These are phyloP conservation scores for Taeniopygia guttata DNA, from an alignment of 2,797 vertebrate species.

Conservation along the genomic window DNA sequence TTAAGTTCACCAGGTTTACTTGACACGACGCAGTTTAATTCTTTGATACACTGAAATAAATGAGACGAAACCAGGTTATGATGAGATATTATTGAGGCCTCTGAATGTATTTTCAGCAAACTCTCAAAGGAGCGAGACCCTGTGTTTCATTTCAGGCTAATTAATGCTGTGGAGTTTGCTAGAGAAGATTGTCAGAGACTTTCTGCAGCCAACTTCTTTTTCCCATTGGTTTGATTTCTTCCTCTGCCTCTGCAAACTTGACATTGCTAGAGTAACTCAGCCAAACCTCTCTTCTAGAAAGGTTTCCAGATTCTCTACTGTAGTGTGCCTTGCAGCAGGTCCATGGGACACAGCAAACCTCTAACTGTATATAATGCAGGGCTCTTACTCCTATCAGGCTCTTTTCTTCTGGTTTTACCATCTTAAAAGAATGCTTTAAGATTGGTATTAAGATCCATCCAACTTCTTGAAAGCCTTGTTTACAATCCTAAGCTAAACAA, in stretches of 20 bases:
- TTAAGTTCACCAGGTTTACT: neutral
- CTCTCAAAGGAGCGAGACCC: conserved; percentile 17
- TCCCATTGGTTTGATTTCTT: neutral
- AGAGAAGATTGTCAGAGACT: conserved; percentile 15
- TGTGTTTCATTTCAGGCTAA: neutral
- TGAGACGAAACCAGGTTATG: neutral
- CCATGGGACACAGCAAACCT: conserved; percentile 4
- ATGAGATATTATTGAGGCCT: neutral
- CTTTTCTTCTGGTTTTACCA: conserved; percentile 39
- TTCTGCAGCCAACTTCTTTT: neutral
- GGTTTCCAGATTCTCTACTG: conserved; percentile 16
- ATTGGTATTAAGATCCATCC: conserved; percentile 24
- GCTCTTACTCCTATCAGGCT: conserved; percentile 1
- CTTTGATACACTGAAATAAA: neutral
- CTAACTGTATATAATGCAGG: neutral
- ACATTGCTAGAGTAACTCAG: conserved; percentile 41
- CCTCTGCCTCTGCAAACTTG: conserved; percentile 33
- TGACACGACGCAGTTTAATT: neutral
- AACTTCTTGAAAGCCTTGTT: neutral
- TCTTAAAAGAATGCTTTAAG: conserved; percentile 33
- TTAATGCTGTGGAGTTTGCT: neutral
- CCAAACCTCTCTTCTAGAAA: conserved; percentile 11
- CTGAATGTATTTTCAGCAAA: conserved; percentile 4
- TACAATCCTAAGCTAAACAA: neutral
- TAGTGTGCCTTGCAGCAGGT: conserved; percentile 12